Conservation (phyloP, 2,797 vertebrate species). For the Gymnoscopelus braueri region DNA sequence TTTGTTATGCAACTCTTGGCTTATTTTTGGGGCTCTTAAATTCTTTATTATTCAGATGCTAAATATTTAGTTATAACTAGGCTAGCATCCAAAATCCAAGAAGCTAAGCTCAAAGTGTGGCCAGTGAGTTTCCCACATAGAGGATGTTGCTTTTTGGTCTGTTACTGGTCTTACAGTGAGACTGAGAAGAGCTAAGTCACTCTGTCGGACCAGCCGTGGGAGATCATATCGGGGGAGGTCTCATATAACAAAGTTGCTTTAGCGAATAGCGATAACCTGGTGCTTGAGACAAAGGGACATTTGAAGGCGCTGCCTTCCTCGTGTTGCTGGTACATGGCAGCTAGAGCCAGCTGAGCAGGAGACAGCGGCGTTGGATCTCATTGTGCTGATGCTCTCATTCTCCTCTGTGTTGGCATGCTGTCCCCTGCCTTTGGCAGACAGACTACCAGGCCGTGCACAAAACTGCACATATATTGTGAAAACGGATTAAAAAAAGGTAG, state of each 20-base stretch:
- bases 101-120: slow-evolving; percentile 3
- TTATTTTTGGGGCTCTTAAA: not conserved
- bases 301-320: slow-evolving; percentile 50
- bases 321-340: slow-evolving; percentile 7
- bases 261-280: slow-evolving; percentile 35
- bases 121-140: not conserved
- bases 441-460: not conserved
- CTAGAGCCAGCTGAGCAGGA: slow-evolving; percentile 14
- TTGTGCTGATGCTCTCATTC: slow-evolving; percentile 30
- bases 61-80: no score
- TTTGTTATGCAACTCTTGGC: slow-evolving; percentile 6
- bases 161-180: slow-evolving; percentile 2
- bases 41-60: not conserved
- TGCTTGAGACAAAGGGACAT: slow-evolving; percentile 58
- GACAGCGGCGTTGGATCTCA: slow-evolving; percentile 35
- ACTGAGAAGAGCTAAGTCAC: slow-evolving; percentile 26
- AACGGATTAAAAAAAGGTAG: not conserved
- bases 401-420: slow-evolving; percentile 36
- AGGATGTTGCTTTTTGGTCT: slow-evolving; percentile 4
- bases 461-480: slow-evolving; percentile 30
- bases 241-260: slow-evolving; percentile 36
- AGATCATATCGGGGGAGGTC: slow-evolving; percentile 32
- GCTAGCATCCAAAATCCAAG: not conserved
- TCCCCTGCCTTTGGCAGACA: slow-evolving; percentile 20
- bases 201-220: slow-evolving; percentile 32